These are phyloP conservation scores for Grantiella picta DNA, from an alignment of 2,113 vertebrate species.

Conservation along the genomic window DNA sequence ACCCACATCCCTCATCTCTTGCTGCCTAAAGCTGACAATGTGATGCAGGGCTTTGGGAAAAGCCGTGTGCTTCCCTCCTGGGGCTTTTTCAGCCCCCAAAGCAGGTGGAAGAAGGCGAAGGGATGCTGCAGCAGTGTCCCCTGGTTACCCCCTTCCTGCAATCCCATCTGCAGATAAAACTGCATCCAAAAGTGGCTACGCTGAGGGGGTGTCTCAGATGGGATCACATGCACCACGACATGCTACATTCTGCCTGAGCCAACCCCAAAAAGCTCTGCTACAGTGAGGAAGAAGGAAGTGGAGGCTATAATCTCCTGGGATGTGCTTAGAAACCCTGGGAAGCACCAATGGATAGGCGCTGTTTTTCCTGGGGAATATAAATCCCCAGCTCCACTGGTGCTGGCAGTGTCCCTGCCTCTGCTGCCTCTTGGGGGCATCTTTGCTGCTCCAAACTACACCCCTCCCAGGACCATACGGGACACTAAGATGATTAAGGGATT, in stretches of 20 bases:
- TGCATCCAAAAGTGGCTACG: not conserved
- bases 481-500: constrained; percentile 6
- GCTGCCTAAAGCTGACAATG: not conserved
- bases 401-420: not conserved
- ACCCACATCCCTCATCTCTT: not conserved
- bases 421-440: not conserved
- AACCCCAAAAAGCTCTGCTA: not conserved
- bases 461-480: not conserved
- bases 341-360: accelerated
- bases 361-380: not conserved
- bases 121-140: not conserved
- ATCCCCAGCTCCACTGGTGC: accelerated
- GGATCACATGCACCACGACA: accelerated
- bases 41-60: not conserved
- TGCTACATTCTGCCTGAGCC: not conserved
- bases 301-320: not conserved
- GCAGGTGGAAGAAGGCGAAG: not conserved
- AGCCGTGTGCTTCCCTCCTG: not conserved
- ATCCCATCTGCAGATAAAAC: not conserved
- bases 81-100: not conserved
- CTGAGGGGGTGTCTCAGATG: not conserved
- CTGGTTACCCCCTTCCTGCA: not conserved
- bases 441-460: not conserved
- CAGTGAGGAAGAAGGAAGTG: not conserved
- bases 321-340: not conserved